Evolutionary conservation across 1,140 invertebrate genomes (phyloP), one percentile per base, ranked within the genome.

Genomic region (Littorina saxatilis): DNA sequence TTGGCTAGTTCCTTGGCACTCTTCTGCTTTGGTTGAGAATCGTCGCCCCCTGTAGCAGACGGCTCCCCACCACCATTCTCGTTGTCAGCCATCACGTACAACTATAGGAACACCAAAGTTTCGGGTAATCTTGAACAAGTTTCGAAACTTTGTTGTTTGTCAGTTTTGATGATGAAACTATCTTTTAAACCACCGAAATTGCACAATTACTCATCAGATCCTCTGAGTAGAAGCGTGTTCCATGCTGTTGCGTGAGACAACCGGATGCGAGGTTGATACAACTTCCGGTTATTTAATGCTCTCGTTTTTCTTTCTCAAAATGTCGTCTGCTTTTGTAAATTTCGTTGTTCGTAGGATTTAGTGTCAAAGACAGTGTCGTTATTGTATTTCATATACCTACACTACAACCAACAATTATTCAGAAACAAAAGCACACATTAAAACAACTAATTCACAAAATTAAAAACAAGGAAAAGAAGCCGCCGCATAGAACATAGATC

Each of bases 1-100:
- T 91, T 91, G 50, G 88, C 83, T 37, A 91, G 76, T 83, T 92
- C 88, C 40, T 88, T 90, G 32, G 89, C 89, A 80, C 86, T 88
- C 76, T 91, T 91, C 5, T 85, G 87, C 81, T 85, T 87, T 17
- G 85, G 84, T 32, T 82, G 27, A 55, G 29, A 43, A 20, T 79
- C 83, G 82, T 47, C 75, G 47, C 27, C 78, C 5, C n/a, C 61
- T 32, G 50, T 55, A 72, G 39, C 78, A 43, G 47, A 39, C 32
- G 68, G 52, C n/a, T 63, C 39, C 39, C 39, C 80, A 66, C 47
- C 80, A 63, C n/a, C n/a, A n/a, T n/a, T n/a, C n/a, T n/a, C n/a
- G 80, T 80, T 39, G 47, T 82, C 81, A 66, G 81, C 81, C 74
- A 79, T 81, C 20, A 29, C 17, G 27, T n/a, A 61, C 27, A 39